Percentiles rank a stretch among this genome's conserved stretches.
Evolutionary conservation across 2,888 invertebrate species (phyloP).

Genomic region (Apeira syringaria): DNA sequence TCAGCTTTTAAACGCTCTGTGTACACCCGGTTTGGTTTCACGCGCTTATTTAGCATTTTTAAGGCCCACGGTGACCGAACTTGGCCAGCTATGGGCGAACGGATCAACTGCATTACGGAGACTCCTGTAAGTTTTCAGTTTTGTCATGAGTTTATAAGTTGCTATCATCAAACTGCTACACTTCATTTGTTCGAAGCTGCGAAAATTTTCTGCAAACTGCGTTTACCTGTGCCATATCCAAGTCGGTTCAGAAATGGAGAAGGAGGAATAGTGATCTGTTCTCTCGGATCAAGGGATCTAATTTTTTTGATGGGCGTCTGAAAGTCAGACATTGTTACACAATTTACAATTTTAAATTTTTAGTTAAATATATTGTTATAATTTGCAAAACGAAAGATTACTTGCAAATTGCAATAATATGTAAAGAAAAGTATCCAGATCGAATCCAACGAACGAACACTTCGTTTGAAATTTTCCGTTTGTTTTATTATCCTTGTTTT

Average conservation of each 20-base stretch:
- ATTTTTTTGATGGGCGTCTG: slow-evolving; percentile 66
- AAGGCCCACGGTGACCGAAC: slow-evolving; percentile 94
- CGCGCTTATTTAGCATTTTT: slow-evolving; percentile 86
- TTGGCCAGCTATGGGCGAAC: slow-evolving; percentile 87
- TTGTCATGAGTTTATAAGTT: too few species aligned
- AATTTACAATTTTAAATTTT: too few species aligned
- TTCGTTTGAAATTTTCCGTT: too few species aligned
- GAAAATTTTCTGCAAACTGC: too few species aligned
- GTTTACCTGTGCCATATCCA: slow-evolving; percentile 89
- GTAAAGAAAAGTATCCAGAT: too few species aligned
- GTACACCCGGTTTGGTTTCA: slow-evolving; percentile 67
- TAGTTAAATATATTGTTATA: too few species aligned
- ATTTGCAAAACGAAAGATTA: too few species aligned
- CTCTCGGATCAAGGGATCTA: slow-evolving; percentile 41
- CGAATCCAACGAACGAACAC: too few species aligned
- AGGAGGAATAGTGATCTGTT: slow-evolving; percentile 85
- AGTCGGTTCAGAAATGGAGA: slow-evolving; percentile 89
- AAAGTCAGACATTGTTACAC: slow-evolving; percentile 65
- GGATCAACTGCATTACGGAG: slow-evolving; percentile 89
- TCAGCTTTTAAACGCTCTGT: slow-evolving; percentile 86
- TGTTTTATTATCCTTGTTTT: too few species aligned
- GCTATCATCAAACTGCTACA: too few species aligned
- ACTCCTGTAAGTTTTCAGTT: slow-evolving; percentile 89
- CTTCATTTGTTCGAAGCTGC: too few species aligned
- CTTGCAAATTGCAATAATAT: too few species aligned